Conservation (phyloP, 2,113 vertebrate species). For the Poeciliopsis retropinna region DNA sequence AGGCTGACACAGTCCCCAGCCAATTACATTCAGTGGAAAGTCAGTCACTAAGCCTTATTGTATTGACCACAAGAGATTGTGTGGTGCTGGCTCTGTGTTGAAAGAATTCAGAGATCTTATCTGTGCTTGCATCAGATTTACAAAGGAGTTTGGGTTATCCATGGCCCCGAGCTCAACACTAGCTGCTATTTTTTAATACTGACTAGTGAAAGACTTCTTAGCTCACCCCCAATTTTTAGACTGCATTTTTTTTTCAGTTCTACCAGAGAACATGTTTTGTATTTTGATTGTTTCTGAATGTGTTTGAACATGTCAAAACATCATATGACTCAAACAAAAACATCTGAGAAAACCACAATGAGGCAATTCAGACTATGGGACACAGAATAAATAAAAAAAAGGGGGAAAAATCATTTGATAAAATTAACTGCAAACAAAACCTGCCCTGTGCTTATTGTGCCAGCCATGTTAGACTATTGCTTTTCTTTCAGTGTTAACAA, state of each 20-base stretch:
- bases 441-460: conserved; percentile 57
- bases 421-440: conserved; percentile 56
- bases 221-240: conserved; percentile 13
- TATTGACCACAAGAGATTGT: conserved; percentile 63
- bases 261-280: not conserved
- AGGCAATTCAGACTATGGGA: conserved; percentile 21
- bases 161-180: conserved; percentile 35
- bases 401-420: conserved; percentile 42
- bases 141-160: conserved; percentile 59
- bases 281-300: not conserved
- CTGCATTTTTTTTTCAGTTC: conserved; percentile 24
- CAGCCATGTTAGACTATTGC: conserved; percentile 64
- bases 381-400: conserved; percentile 44
- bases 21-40: conserved; percentile 69
- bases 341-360: conserved; percentile 39
- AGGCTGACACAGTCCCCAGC: conserved; percentile 67
- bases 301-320: conserved; percentile 37
- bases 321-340: conserved; percentile 27
- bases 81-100: conserved; percentile 53
- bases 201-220: conserved; percentile 39
- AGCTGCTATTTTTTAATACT: conserved; percentile 31
- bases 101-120: conserved; percentile 72
- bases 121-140: conserved; percentile 58
- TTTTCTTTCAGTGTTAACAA: conserved; percentile 70
- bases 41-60: conserved; percentile 73